Base-by-base conservation (phyloP, 1,140 invertebrate species). In the Whitmania pigra region DNA sequence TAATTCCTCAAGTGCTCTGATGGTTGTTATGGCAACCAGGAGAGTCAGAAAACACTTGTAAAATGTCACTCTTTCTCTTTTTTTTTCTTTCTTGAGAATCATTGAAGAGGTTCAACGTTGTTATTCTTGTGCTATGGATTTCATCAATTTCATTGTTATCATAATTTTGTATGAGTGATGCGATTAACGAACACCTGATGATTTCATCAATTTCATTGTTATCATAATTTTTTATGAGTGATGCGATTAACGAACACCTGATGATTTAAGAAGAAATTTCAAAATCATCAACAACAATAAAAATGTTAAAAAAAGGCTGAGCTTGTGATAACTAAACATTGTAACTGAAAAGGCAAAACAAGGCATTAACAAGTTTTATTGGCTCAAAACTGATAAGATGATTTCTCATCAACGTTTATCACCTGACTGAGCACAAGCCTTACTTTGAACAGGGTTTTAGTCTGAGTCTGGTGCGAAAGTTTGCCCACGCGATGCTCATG, bases 401-500 rank as follows among this genome's bases (percentile, higher is more conserved):
- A 17, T 49, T 49, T 49, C 43, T 49, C 13, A 49, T 11, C 9
- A 15, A 13, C 0, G 18, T 25, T 25, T 31, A 63, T 63, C 18
- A 20, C 29, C 57, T 63, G 11, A 63, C 11, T 20, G 57, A 7
- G 11, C 22, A 0, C 18, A 18, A 57, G 9, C 20, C 20, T 25
- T 17, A 6, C 22, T 22, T 20, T 11, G 22, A 4, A 15, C 69
- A 97, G 85, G 95, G 94, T 57, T 97, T 97, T 85, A 94, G 90
- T 80, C 84, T 97, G 79, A 92, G 95, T 82, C 85, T 97, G 73
- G 94, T 99, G 54, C 86, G 94, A 76, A 98, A 98, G 86, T 99
- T 99, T 85, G 94, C 95, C 75, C 93, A 98, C 84, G 97, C 93
- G 67, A 86, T 99, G 77, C 85, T 99, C 67, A 91, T 95, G 83